Evolutionary conservation across 1,140 invertebrate genomes (phyloP).

Genomic region (Dendroctonus ponderosae): DNA sequence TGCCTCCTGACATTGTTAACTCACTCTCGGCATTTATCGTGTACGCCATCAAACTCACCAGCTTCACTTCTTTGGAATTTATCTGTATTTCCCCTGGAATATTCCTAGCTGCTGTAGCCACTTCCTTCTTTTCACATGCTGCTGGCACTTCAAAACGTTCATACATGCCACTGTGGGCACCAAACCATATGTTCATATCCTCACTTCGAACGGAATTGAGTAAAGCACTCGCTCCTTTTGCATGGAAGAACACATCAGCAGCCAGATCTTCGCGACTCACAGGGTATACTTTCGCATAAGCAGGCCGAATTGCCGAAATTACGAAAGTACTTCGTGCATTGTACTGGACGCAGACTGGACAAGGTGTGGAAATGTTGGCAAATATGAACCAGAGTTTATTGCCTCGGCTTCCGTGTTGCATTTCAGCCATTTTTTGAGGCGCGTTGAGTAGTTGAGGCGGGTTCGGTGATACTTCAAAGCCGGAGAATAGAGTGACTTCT

Average conservation of each 20-base stretch:
- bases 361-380: slow-evolving; percentile 59
- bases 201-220: slow-evolving; percentile 60
- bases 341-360: slow-evolving; percentile 61
- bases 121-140: slow-evolving; percentile 12
- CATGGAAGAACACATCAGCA: slow-evolving; percentile 63
- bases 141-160: slow-evolving; percentile 1
- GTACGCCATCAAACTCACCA: slow-evolving; percentile 1
- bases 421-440: slow-evolving; percentile 54
- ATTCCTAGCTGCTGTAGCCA: not conserved
- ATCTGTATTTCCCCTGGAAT: not conserved
- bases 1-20: not conserved
- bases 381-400: slow-evolving; percentile 66
- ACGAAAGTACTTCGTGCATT: slow-evolving; percentile 58
- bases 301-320: slow-evolving; percentile 59
- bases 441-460: slow-evolving; percentile 51
- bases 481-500: slow-evolving; percentile 63
- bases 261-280: slow-evolving; percentile 59
- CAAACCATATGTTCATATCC: slow-evolving; percentile 65
- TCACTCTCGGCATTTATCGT: slow-evolving; percentile 2
- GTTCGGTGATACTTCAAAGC: slow-evolving; percentile 55
- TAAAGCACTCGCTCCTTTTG: slow-evolving; percentile 56
- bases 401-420: slow-evolving; percentile 58
- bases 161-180: slow-evolving; percentile 52
- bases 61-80: not conserved
- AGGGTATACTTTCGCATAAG: slow-evolving; percentile 61